A percentile compares a stretch with the other conserved stretches of the same genome.
These are phyloP conservation scores for Sylvia borin DNA, from an alignment of 2,797 vertebrate genomes.

Conservation along the genomic window DNA sequence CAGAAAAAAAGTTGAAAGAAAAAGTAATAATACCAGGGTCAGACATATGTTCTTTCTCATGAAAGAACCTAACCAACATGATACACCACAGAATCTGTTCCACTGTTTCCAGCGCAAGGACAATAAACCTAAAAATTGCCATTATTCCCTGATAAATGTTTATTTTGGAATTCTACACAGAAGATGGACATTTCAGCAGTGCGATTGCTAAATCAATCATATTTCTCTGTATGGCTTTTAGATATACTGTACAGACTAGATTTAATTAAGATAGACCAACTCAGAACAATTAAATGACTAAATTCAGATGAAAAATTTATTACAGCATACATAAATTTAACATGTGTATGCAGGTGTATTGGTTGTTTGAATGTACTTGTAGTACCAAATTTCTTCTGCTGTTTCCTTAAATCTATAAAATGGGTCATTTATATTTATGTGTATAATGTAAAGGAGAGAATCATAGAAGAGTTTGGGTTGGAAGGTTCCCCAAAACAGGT, in stretches of 20 bases:
- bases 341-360: fast-evolving
- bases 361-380: not conserved
- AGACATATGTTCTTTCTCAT: not conserved
- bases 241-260: not conserved
- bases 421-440: not conserved
- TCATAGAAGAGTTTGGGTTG: not conserved
- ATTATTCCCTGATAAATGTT: not conserved
- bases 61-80: not conserved
- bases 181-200: not conserved
- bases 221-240: not conserved
- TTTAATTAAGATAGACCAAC: not conserved
- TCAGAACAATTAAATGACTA: not conserved
- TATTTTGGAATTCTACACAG: not conserved
- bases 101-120: not conserved
- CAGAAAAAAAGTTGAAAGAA: not conserved
- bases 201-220: not conserved
- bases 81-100: not conserved
- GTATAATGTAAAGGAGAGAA: not conserved
- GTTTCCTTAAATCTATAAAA: not conserved
- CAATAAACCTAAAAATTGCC: not conserved
- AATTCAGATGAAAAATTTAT: not conserved
- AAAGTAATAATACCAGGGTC: not conserved
- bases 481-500: not conserved
- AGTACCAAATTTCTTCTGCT: not conserved
- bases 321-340: not conserved